Evolutionary conservation across 2,797 vertebrate species (phyloP).

Genomic region (Rhabdophis nuchalis): DNA sequence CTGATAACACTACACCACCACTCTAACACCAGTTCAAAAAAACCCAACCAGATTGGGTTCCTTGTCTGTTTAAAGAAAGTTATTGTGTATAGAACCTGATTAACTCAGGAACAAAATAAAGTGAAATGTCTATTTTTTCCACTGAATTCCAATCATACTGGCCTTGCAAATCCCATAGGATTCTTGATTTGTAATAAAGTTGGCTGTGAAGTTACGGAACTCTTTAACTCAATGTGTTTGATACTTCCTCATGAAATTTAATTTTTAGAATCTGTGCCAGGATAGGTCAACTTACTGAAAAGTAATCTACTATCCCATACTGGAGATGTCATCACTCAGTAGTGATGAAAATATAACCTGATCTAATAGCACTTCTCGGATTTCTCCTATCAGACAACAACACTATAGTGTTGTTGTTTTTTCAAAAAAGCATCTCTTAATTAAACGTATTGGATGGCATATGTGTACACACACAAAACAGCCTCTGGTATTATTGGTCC

Average conservation of each 20-base stretch:
- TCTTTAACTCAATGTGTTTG: neutral
- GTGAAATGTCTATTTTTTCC: neutral
- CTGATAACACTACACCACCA: neutral
- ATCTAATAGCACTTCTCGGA: neutral
- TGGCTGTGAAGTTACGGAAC: neutral
- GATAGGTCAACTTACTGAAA: constrained; percentile 21
- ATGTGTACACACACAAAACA: neutral
- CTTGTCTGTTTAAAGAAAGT: neutral
- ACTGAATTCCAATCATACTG: neutral
- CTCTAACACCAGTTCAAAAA: neutral
- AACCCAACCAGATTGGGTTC: too few relatives aligned
- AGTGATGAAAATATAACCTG: constrained; percentile 12
- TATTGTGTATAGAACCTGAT: neutral
- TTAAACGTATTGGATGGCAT: neutral
- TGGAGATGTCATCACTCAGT: neutral
- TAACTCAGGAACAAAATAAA: neutral
- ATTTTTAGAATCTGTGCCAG: constrained; percentile 26
- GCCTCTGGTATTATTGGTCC: neutral
- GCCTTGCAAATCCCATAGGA: neutral
- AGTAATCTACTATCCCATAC: neutral
- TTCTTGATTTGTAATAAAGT: neutral
- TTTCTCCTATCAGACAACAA: constrained; percentile 4
- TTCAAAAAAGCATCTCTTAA: neutral
- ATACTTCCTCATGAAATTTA: neutral
- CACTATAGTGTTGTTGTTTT: neutral